Evolutionary conservation across 2,888 invertebrate species (phyloP).

Genomic region (Marasmarcha lunaedactyla): DNA sequence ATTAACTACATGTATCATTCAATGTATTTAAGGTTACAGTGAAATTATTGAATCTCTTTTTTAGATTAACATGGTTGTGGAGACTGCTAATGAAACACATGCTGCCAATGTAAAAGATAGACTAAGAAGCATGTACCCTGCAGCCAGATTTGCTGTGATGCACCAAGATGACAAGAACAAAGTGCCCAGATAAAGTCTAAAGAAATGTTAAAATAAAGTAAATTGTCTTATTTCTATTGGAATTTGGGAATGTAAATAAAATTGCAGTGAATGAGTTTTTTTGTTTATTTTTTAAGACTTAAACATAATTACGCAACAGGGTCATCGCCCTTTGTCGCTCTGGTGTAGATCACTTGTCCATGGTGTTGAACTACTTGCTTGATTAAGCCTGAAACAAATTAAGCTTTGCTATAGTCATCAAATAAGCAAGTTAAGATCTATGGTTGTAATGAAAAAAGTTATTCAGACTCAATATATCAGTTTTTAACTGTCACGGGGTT

Average conservation of each 20-base stretch:
- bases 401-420: neutral
- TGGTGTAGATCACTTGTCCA: conserved; percentile 96
- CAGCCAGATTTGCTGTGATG: conserved; percentile 29
- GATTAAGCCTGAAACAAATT: conserved; percentile 80
- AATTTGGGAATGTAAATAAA: too few relatives aligned
- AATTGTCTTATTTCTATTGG: too few relatives aligned
- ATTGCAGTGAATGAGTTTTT: conserved; percentile 14
- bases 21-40: too few relatives aligned
- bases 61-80: conserved; percentile 55
- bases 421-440: too few relatives aligned
- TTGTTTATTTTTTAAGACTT: conserved; percentile 50
- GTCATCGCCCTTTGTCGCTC: conserved; percentile 95
- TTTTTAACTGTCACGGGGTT: conserved; percentile 47
- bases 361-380: conserved; percentile 96
- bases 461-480: conserved; percentile 75
- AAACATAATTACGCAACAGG: conserved; percentile 75
- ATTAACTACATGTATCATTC: too few relatives aligned
- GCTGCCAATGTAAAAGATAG: conserved; percentile 39
- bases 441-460: conserved; percentile 1
- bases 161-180: neutral
- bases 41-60: conserved; percentile 15
- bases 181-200: neutral
- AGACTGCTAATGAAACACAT: conserved; percentile 49
- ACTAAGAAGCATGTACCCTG: conserved; percentile 38
- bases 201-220: too few relatives aligned